Evolutionary conservation across 1,140 invertebrate species (phyloP).

Genomic region (Pissodes strobi): DNA sequence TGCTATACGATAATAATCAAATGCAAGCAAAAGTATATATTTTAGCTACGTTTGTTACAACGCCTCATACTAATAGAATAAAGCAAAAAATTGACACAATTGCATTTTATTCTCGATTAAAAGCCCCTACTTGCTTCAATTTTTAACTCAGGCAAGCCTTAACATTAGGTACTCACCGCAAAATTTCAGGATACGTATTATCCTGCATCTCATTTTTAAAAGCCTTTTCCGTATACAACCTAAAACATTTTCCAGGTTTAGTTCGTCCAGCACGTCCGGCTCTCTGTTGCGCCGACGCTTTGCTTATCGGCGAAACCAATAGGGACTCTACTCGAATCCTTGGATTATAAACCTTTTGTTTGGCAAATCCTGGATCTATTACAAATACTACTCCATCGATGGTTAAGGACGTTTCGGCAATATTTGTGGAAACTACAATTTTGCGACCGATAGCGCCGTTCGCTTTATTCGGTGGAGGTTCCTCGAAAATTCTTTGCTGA

Average conservation of each 20-base stretch:
- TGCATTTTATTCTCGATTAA: no score
- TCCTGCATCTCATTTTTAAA: slow-evolving; percentile 99
- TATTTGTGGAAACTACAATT: slow-evolving; percentile 98
- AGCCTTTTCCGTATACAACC: slow-evolving; percentile 98
- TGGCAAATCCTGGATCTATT: slow-evolving; percentile 99
- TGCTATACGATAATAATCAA: no score
- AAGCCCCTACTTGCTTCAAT: no score
- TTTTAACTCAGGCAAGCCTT: no score
- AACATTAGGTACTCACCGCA: slow-evolving; percentile 67
- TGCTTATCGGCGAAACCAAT: slow-evolving; percentile 97
- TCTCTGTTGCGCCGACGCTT: slow-evolving; percentile 98
- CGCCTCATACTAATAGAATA: no score
- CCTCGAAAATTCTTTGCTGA: slow-evolving; percentile 97
- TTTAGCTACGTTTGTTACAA: no score
- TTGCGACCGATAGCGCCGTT: slow-evolving; percentile 96
- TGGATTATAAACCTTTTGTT: slow-evolving; percentile 99
- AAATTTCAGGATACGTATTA: slow-evolving; percentile 99
- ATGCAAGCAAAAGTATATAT: no score
- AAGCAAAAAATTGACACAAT: no score
- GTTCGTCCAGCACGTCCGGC: slow-evolving; percentile 97
- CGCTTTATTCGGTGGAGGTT: slow-evolving; percentile 87
- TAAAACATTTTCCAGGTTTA: slow-evolving; percentile 96
- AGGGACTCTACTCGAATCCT: slow-evolving; percentile 96
- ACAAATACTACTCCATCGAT: slow-evolving; percentile 99
- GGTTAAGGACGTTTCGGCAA: slow-evolving; percentile 98